Evolutionary conservation across 1,140 invertebrate genomes (phyloP).

Genomic region (Vanessa atalanta): DNA sequence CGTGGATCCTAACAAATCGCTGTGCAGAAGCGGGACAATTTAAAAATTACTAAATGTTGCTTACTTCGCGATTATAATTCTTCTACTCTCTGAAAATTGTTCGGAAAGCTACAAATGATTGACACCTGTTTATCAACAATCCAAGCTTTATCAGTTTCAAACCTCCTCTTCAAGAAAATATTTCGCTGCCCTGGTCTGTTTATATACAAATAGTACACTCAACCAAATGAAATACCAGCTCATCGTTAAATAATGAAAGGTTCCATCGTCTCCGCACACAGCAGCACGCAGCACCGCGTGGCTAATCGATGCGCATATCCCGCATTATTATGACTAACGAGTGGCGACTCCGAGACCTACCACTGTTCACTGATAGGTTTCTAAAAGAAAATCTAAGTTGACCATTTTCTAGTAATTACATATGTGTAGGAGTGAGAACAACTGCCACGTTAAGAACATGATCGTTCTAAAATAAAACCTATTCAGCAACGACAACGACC

Average conservation of each 20-base stretch:
- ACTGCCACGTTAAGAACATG: neutral
- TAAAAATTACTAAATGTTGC: too few species aligned
- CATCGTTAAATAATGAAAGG: neutral
- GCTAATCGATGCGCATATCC: neutral
- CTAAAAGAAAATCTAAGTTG: conserved; percentile 18
- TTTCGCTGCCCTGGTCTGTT: too few species aligned
- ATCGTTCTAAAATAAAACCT: neutral
- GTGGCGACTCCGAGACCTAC: conserved; percentile 3
- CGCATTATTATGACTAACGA: conserved; percentile 1
- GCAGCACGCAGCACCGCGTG: neutral
- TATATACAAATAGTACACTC: too few species aligned
- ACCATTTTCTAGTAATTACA: conserved; percentile 22
- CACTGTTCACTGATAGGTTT: neutral
- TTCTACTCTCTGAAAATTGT: too few species aligned
- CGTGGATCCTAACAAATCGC: too few species aligned
- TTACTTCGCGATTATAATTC: too few species aligned
- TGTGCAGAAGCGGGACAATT: too few species aligned
- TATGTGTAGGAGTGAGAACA: conserved; percentile 2
- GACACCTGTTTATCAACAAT: too few species aligned
- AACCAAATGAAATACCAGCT: neutral
- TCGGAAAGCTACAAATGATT: too few species aligned
- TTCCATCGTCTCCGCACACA: neutral
- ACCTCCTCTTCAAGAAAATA: too few species aligned
- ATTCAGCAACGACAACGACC: too few species aligned
- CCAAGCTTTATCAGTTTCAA: too few species aligned